Conservation (phyloP, 2,113 vertebrate genomes). For the Corydoras maculifer region DNA sequence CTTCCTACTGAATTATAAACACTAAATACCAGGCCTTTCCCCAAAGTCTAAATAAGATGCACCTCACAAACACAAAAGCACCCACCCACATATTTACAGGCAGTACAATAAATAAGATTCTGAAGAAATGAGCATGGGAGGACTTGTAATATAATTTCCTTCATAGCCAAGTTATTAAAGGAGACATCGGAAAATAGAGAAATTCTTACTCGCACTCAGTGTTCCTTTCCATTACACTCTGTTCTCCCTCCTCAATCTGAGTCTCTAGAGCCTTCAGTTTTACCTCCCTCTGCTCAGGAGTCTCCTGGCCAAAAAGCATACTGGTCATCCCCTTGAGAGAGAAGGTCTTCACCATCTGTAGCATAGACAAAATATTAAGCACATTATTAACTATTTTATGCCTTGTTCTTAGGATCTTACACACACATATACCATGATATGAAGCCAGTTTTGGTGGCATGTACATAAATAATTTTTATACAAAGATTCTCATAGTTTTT, state of each 20-base stretch:
- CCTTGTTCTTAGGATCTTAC: too few relatives aligned
- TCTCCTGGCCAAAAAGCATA: conserved; percentile 93
- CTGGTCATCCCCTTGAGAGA: conserved; percentile 94
- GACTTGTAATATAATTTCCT: conserved; percentile 7
- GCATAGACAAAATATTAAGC: conserved; percentile 17
- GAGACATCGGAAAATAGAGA: conserved; percentile 13
- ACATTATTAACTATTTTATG: not conserved
- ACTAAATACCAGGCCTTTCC: not conserved
- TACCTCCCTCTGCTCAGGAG: conserved; percentile 86
- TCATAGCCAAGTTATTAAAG: not conserved
- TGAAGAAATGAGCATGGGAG: conserved; percentile 22
- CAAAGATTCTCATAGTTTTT: too few relatives aligned
- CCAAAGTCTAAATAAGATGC: not conserved
- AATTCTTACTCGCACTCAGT: conserved; percentile 78
- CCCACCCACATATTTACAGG: not conserved
- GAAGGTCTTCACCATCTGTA: conserved; percentile 84
- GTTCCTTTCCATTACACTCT: conserved; percentile 79
- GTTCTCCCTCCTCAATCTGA: conserved; percentile 83
- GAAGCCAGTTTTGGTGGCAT: too few relatives aligned
- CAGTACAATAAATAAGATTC: not conserved
- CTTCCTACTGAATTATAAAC: too few relatives aligned
- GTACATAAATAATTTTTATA: too few relatives aligned
- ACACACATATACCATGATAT: too few relatives aligned
- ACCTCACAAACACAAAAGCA: not conserved
- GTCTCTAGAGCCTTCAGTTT: conserved; percentile 84